A percentile compares a stretch with the other conserved stretches of the same genome.
Conservation (phyloP, 1,140 invertebrate genomes). For the Diabrotica virgifera region DNA sequence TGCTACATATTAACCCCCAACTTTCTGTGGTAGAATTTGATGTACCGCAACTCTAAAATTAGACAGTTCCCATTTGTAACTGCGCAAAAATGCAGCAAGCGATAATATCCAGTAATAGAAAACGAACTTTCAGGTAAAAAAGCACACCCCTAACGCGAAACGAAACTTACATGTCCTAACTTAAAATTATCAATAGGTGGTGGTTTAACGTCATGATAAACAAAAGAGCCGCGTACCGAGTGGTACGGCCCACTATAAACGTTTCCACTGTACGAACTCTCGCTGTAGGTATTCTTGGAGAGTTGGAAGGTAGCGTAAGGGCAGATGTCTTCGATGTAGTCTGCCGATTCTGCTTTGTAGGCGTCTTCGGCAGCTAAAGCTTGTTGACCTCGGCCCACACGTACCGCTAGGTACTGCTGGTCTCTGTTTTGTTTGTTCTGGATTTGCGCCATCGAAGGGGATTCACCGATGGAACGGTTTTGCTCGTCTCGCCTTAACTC, state of each 20-base stretch:
- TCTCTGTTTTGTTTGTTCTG: conserved; percentile 74
- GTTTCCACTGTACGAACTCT: conserved; percentile 85
- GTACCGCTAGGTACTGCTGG: conserved; percentile 66
- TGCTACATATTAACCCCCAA: too few relatives aligned
- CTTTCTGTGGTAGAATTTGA: too few relatives aligned
- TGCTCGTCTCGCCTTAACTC: conserved; percentile 48
- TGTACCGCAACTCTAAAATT: too few relatives aligned
- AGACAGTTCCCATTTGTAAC: too few relatives aligned
- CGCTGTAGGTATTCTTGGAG: conserved; percentile 79
- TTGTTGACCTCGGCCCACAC: conserved; percentile 45
- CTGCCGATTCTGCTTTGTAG: conserved; percentile 50
- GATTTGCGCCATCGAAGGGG: conserved; percentile 67
- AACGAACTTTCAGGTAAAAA: neutral
- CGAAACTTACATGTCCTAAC: conserved; percentile 54
- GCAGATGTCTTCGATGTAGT: conserved; percentile 88
- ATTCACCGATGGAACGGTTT: conserved; percentile 56
- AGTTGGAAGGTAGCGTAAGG: conserved; percentile 88
- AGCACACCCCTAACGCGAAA: conserved; percentile 21
- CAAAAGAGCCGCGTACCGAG: conserved; percentile 82
- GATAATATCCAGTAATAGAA: neutral
- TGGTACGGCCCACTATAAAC: conserved; percentile 81
- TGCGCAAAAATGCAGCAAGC: too few relatives aligned
- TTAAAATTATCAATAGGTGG: conserved; percentile 61
- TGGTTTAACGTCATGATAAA: conserved; percentile 78
- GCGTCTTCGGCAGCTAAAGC: conserved; percentile 47